Evolutionary conservation across 1,140 invertebrate species (phyloP), one percentile per base, ranked within the genome.

Genomic region (Bombus terrestris): DNA sequence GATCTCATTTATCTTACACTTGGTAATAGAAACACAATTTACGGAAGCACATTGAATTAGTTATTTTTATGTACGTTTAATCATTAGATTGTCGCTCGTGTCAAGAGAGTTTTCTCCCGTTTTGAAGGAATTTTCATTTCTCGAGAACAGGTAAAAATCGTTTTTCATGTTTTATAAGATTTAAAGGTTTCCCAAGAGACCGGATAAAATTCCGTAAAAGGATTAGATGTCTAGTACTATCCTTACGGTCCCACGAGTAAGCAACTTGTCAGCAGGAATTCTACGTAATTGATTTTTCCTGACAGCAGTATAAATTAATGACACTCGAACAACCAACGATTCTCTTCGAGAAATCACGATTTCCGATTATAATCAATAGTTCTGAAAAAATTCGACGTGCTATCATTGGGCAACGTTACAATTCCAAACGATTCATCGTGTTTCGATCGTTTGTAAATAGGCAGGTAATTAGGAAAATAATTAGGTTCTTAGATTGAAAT

Each of bases 211-310:
- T 59, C 37, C 32, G 53, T 88, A 69, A 37, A 81, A 86, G 78
- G 43, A 81, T 86, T 79, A 87, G 68, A 79, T 37, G 57, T 64
- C 53, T 47, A 43, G 28, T 35, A n/a, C 43, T 43, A 39, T 25
- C 47, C 22, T 72, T 25, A 37, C 15, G 18, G 39, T 68, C 66
- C 47, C 64, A 41, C n/a, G 64, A 76, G 68, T 78, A 64, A 72
- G 64, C 74, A 73, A 22, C 43, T 76, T 57, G 83, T 85, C 82
- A 81, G 75, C 59, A 41, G 59, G 41, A 82, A 88, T 85, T 73
- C 59, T 22, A 72, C 37, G 75, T 88, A 88, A 88, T 81, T 77
- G 86, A 84, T 71, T 59, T 88, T 32, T 28, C 69, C 18, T 59
- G 79, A 69, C 41, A 57, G 2, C 37, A 18, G 53, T 72, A 88